Evolutionary conservation across 2,113 vertebrate species (phyloP).

Genomic region (Epinephelus moara): DNA sequence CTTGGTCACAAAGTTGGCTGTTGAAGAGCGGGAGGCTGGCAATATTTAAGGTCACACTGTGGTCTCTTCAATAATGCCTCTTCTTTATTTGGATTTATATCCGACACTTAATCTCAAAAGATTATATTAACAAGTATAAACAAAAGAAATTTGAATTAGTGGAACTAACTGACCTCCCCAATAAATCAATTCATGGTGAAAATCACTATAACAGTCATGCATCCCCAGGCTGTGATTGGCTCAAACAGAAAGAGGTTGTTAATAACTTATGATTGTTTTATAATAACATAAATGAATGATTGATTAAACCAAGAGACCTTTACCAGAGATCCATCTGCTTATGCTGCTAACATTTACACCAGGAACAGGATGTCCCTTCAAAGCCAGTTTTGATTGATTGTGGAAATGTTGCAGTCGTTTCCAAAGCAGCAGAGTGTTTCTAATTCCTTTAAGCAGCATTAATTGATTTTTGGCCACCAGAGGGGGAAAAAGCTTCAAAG

Average conservation of each 20-base stretch:
- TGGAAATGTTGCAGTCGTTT: background rate
- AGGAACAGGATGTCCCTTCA: conserved; percentile 15
- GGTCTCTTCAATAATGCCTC: background rate
- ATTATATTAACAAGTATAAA: background rate
- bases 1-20: conserved; percentile 19
- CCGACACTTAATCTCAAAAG: background rate
- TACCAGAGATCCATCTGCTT: background rate
- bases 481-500: background rate
- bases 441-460: background rate
- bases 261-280: background rate
- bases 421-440: background rate
- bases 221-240: background rate
- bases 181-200: background rate
- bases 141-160: background rate
- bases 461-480: background rate
- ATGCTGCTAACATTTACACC: conserved; percentile 11
- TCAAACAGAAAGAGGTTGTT: background rate
- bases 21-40: background rate
- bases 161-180: background rate
- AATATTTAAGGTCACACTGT: background rate
- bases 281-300: background rate
- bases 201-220: background rate
- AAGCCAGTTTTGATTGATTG: conserved; percentile 9
- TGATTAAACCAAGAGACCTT: background rate
- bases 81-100: conserved; percentile 1